Evolutionary conservation across 2,797 vertebrate genomes (phyloP).

Genomic region (Ispidina lecontei): DNA sequence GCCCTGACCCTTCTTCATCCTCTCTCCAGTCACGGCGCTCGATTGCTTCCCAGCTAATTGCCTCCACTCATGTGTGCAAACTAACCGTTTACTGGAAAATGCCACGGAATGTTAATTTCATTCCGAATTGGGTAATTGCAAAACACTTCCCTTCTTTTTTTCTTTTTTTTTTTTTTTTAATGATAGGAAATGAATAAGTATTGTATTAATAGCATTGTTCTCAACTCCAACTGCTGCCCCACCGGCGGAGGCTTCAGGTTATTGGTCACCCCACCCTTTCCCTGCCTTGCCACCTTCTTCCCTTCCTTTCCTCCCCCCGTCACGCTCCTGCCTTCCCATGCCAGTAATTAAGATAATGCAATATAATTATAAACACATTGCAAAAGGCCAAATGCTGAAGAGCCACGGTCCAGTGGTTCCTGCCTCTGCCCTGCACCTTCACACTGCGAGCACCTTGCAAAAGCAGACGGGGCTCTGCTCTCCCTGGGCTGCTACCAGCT

Average conservation of each 20-base stretch:
- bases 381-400: neutral
- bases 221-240: constrained; percentile 8
- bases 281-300: neutral
- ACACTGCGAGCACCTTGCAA: neutral
- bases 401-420: neutral
- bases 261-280: neutral
- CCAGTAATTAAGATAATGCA: constrained; percentile 70
- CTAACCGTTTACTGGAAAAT: constrained; percentile 71
- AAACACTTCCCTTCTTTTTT: constrained; percentile 36
- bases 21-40: constrained; percentile 64
- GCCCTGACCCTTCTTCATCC: constrained; percentile 45
- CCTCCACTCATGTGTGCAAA: constrained; percentile 79
- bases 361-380: constrained; percentile 68
- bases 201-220: constrained; percentile 71
- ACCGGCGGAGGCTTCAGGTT: neutral
- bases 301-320: accelerated
- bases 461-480: accelerated
- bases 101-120: constrained; percentile 81
- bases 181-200: constrained; percentile 68
- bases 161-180: constrained; percentile 24
- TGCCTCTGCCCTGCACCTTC: neutral
- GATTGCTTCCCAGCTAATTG: constrained; percentile 74
- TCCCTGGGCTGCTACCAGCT: neutral
- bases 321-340: neutral
- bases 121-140: constrained; percentile 66